Evolutionary conservation across 2,797 vertebrate genomes (phyloP).

Genomic region (Dromococcyx pavoninus): DNA sequence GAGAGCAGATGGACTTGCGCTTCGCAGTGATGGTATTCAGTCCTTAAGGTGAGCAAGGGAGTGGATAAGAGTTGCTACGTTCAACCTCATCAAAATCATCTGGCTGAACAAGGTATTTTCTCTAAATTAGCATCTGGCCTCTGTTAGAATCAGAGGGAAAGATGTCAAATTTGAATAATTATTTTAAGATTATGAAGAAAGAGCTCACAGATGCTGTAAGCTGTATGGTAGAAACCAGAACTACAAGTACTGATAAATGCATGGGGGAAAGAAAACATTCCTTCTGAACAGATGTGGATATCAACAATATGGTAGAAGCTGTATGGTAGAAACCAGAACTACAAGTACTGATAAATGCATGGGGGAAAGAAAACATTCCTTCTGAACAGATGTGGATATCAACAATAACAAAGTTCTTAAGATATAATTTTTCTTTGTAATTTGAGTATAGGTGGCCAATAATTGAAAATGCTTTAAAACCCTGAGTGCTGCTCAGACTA

Average conservation of each 20-base stretch:
- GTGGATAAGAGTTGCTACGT: not conserved
- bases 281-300: not conserved
- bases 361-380: not conserved
- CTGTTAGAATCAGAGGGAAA: not conserved
- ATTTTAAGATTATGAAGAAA: constrained; percentile 2
- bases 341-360: not conserved
- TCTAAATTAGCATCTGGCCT: not conserved
- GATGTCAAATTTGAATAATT: constrained; percentile 5
- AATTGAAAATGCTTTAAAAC: not conserved
- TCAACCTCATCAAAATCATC: not conserved
- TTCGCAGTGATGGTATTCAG: not conserved
- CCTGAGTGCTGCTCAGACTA: not conserved
- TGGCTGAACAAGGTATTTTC: not conserved
- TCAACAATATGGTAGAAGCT: not conserved
- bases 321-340: not conserved
- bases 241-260: not conserved
- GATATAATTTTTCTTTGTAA: not conserved
- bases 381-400: not conserved
- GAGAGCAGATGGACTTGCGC: not conserved
- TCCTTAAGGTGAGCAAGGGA: not conserved
- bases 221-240: not conserved
- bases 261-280: not conserved
- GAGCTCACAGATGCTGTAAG: not conserved
- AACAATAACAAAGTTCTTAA: not conserved
- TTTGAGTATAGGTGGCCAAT: not conserved